These are phyloP conservation scores for Pelecanoides urinatrix DNA, from an alignment of 2,113 vertebrate genomes.

Conservation along the genomic window DNA sequence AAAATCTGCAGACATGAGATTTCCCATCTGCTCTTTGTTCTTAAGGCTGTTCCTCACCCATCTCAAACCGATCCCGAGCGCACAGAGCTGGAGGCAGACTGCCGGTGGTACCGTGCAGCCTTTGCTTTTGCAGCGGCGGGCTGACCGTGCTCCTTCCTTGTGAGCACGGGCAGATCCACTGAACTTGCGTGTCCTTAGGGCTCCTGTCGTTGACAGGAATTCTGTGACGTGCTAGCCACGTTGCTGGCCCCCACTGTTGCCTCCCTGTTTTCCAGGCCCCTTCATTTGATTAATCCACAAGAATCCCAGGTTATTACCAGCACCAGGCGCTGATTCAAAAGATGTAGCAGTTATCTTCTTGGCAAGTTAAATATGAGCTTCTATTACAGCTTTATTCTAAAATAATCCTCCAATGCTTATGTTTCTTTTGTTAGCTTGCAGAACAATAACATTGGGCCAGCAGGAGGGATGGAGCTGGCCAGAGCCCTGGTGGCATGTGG, in stretches of 20 bases:
- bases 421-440: conserved; percentile 64
- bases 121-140: background rate
- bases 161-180: background rate
- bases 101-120: background rate
- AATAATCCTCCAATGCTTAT: background rate
- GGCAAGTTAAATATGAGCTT: background rate
- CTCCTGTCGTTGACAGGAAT: background rate
- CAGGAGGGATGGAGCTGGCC: conserved; percentile 51
- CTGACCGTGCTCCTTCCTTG: background rate
- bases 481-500: conserved; percentile 48
- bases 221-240: background rate
- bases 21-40: background rate
- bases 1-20: background rate
- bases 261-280: background rate
- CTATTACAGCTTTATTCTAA: background rate
- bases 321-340: background rate
- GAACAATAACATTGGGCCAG: conserved; percentile 34
- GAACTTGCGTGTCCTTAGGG: background rate
- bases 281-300: background rate
- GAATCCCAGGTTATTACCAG: background rate
- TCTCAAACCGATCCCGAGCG: background rate
- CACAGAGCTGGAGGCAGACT: background rate
- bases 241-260: background rate
- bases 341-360: background rate
- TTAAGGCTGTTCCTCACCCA: background rate